These are phyloP conservation scores for Morone saxatilis DNA, from an alignment of 2,113 vertebrate species.

Conservation along the genomic window DNA sequence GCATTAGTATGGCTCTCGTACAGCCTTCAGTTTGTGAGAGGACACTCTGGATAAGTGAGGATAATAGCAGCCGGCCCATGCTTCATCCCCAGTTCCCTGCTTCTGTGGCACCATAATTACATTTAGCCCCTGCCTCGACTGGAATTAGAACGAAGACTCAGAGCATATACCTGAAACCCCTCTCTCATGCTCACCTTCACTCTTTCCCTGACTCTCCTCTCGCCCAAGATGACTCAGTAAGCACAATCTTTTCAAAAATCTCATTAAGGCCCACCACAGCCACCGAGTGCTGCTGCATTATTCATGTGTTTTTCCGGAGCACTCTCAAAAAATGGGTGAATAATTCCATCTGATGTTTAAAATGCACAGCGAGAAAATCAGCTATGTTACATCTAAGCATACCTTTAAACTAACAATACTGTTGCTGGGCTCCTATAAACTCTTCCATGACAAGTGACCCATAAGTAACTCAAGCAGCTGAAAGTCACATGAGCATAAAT, in stretches of 20 bases:
- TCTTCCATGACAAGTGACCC: not conserved
- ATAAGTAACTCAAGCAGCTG: not conserved
- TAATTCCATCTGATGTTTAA: constrained; percentile 72
- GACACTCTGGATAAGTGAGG: constrained; percentile 24
- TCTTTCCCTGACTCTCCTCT: constrained; percentile 30
- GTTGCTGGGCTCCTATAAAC: not conserved
- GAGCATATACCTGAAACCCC: constrained; percentile 43
- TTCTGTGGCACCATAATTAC: constrained; percentile 43
- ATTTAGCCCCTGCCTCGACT: constrained; percentile 28
- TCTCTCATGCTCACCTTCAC: constrained; percentile 32
- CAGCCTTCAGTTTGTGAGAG: constrained; percentile 22
- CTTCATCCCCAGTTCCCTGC: constrained; percentile 17
- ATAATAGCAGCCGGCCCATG: constrained; percentile 5
- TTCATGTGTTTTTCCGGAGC: constrained; percentile 71
- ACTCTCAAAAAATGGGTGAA: constrained; percentile 65
- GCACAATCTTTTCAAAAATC: constrained; percentile 76
- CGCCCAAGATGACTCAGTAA: constrained; percentile 60
- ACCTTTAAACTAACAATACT: constrained; percentile 38
- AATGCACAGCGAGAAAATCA: constrained; percentile 65
- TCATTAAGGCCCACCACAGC: constrained; percentile 73
- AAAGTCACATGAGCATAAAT: constrained; percentile 2
- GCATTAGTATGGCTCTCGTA: constrained; percentile 11
- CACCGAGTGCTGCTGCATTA: constrained; percentile 74
- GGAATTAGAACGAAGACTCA: constrained; percentile 52
- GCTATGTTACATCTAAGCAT: constrained; percentile 38